Base-by-base conservation (phyloP, 2,113 vertebrate species). In the Hiodon alosoides region DNA sequence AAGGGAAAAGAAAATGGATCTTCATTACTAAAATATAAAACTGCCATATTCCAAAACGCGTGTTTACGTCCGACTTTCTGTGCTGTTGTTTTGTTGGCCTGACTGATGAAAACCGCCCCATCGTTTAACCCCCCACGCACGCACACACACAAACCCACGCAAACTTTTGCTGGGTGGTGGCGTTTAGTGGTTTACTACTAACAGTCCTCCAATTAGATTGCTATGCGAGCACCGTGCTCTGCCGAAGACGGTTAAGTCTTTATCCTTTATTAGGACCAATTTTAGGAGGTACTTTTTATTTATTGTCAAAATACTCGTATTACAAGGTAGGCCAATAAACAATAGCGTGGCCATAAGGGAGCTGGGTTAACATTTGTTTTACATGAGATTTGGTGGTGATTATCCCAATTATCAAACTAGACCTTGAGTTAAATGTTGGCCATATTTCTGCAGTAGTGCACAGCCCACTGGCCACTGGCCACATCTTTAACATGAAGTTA, bases 321-420 rank as follows among this genome's bases (percentile, higher is more conserved):
- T 80, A 80, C 66, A 78, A 72, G 78, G 73, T 73, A 80, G 76
- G 80, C 74, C 69, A 67, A 80, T 82, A 82, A 82, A 82, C 57
- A 80, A 76, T 76, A 74, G 58, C 59, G 59, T 57, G 55, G 61
- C 70, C 62, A 74, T 78, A 2, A 61, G 53, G 69, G 14, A 69
- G 62, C 74, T 58, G 46, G 68, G 76, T 77, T 76, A 76, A 76
- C 54, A 79, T 54, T 69, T 61, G 73, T 54, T 71, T 73, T 73
- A 66, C 46, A 69, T 73, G 51, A 51, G 16, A 77, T 66, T 75
- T 75, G 72, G 69, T 75, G 69, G 62, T 52, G 71, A 69, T 74
- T 74, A 64, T 57, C n/a, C 53, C 53, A 65, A 61, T 70, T 67
- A 78, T 69, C 71, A 69, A 67, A 74, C 66, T 10, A 66, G 73